Evolutionary conservation across 2,113 vertebrate species (phyloP), one percentile per base, ranked within the genome.

Genomic region (Carassius auratus): DNA sequence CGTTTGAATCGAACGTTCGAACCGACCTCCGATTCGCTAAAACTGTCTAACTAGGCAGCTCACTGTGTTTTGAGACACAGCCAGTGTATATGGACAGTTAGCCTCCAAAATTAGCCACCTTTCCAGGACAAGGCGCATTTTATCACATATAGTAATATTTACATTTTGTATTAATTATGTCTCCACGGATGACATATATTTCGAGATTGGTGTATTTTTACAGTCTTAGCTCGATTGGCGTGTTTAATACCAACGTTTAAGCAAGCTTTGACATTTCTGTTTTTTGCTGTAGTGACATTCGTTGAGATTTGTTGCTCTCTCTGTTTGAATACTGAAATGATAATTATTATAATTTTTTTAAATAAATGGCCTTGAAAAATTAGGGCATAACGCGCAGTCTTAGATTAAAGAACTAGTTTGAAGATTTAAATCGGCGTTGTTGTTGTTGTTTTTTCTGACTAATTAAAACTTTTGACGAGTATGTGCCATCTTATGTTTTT

Each of bases 51-150:
- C 23, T 69, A 81, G 45, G 23, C 23, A 52, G 62, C 80, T 69
- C 45, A 19, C 6, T 33, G 36, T 4, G 45, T 8, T 81, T 68
- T 69, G 80, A 69, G 42, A 69, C 80, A 52, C 38, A 52, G 6
- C 42, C 80, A 21, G 23, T 69, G 45, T 36, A 26, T 21, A 12
- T 69, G 26, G 62, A 52, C 64, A 81, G 62, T 36, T 69, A 68
- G 80, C 80, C 23, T 50, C 9, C 23, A 17, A 52, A 52, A 52
- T 81, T 81, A 81, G 80, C 80, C 80, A 69, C 80, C 26, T 23
- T 33, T 81, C 61, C 45, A 69, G 80, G 80, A 62, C 62, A 68
- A 33, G 78, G 80, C 80, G 15, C 45, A 48, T 12, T 81, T 19
- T 36, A 69, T 52, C 61, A 69, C 45, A 36, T 21, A 30, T 48